Conservation (phyloP, 2,888 invertebrate genomes). For the Globia sparganii region DNA sequence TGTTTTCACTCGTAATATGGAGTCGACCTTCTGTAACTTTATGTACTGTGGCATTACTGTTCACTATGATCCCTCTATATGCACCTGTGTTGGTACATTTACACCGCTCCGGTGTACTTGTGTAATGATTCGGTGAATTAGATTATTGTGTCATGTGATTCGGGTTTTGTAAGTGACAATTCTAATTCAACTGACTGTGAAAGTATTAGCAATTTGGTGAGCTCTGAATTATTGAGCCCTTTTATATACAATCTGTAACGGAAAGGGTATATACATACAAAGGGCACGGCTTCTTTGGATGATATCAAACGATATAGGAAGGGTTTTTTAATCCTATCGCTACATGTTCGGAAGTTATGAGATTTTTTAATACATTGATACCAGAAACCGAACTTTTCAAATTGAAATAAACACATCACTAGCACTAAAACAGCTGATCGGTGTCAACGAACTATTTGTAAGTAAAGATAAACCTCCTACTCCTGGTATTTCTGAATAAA, state of each 20-base stretch:
- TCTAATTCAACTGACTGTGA: constrained; percentile 2
- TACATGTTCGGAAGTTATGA: no score
- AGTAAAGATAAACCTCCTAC: no score
- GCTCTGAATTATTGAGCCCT: not conserved
- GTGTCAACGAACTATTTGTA: no score
- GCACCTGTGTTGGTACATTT: constrained; percentile 26
- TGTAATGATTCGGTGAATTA: constrained; percentile 48
- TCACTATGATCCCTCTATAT: constrained; percentile 53
- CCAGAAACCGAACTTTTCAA: no score
- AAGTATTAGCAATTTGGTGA: not conserved
- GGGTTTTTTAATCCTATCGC: no score
- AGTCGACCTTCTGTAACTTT: not conserved
- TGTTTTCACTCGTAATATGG: not conserved
- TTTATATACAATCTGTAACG: not conserved
- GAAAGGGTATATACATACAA: no score
- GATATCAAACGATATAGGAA: no score
- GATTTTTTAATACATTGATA: no score
- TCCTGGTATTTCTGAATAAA: no score
- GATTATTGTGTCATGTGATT: constrained; percentile 35
- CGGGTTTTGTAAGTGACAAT: constrained; percentile 7
- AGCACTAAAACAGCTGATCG: no score
- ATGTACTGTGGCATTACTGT: constrained; percentile 61
- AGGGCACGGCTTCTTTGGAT: no score
- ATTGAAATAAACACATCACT: no score
- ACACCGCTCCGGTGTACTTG: constrained; percentile 15